Base-by-base conservation (phyloP, 2,113 vertebrate genomes). In the Pristiophorus japonicus region DNA sequence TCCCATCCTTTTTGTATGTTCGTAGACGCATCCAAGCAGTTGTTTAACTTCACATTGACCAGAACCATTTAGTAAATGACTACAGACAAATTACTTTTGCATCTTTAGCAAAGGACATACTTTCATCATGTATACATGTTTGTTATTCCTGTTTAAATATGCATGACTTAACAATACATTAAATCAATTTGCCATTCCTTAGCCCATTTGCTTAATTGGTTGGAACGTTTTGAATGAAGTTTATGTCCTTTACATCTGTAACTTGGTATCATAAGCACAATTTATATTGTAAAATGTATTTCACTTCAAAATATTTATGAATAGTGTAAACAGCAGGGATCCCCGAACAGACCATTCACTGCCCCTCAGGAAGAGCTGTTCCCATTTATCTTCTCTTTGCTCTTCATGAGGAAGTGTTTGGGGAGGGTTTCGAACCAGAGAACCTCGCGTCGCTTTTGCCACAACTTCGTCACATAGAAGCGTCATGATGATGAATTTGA, bases 1-100 rank as follows among this genome's bases (percentile, higher is more conserved):
- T n/a, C 16, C 78, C 78, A 81, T 91, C 55, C 59, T n/a, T 10
- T 88, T 11, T 91, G 12, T 38, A 59, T 34, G 30, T 14, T 5
- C 0, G 14, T 62, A 10, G 11, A 24, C 45, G 2, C 8, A 11
- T 75, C 73, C 10, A n/a, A 75, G 34, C 20, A 62, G 62, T 91
- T 62, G 14, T n/a, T 91, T 94, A 94, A 94, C 65, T 70, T 94
- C n/a, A 45, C 92, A 45, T 94, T 94, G 91, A 88, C 20, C 27
- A 27, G 85, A 66, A 65, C 18, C 63, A 47, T 94, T 27, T 24
- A 45, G n/a, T 45, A 42, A 94, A 38, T 45, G 18, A 42, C 38
- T 27, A 38, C 65, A 67, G 38, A n/a, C 62, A 51, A 51, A 59
- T 90, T 34, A 30, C 12, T 59, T 59, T 90, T 34, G 45, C 27